These are phyloP conservation scores for Mustela lutreola DNA, from an alignment of 2,113 vertebrate genomes.

Conservation along the genomic window DNA sequence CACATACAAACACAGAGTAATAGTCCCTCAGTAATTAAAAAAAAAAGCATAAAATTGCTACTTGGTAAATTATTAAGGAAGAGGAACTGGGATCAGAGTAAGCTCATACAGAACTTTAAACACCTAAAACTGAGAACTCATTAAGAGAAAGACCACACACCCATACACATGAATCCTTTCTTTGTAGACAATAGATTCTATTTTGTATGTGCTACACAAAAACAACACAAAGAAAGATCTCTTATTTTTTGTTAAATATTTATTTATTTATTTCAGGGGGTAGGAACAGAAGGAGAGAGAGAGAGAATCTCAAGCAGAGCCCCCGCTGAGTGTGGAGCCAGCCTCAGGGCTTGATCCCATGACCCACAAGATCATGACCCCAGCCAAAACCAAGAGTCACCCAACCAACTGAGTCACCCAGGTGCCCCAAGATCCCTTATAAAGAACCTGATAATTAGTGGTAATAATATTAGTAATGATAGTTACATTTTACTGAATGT, in stretches of 20 bases:
- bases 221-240: background rate
- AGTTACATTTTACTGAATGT: conserved; percentile 42
- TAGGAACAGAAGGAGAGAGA: background rate
- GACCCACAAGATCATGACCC: background rate
- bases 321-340: background rate
- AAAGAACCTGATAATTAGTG: conserved; percentile 46
- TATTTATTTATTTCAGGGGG: background rate
- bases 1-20: background rate
- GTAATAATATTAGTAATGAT: background rate
- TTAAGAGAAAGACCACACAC: background rate
- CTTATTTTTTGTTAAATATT: background rate
- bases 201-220: conserved; percentile 34
- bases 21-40: background rate
- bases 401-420: background rate
- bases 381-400: background rate
- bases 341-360: background rate
- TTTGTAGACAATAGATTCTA: conserved; percentile 23
- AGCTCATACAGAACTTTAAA: background rate
- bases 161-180: background rate
- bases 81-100: background rate
- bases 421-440: background rate
- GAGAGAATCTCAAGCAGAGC: background rate
- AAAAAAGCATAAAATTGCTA: background rate
- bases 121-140: background rate
- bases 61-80: conserved; percentile 22